Evolutionary conservation across 1,140 invertebrate genomes (phyloP), one percentile per base, ranked within the genome.

Genomic region (Pogonus chalceus): DNA sequence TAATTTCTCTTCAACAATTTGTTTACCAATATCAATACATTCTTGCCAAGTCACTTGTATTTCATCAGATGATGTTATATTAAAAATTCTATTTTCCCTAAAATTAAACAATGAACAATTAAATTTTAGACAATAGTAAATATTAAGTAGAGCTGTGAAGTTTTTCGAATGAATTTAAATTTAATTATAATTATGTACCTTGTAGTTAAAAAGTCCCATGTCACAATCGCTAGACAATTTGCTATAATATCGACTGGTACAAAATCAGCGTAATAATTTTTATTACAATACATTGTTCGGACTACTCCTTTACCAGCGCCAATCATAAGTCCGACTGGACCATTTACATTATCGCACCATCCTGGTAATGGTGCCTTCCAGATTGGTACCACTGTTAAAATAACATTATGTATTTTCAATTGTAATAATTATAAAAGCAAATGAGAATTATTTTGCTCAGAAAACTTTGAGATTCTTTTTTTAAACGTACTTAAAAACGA

Each of bases 271-370:
- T 85, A 85, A 22, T 80, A 79, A 51, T 79, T 77, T 35, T 79
- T 74, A 60, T 87, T 79, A 60, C 87, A 88, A 59, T 84, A 83
- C 85, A 92, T 90, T 1, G 85, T 83, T 35, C 88, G 71, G 37
- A 92, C 78, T 0, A 92, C 80, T 3, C 89, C 89, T 72, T 90
- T 91, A 18, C 88, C 87, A 37, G 82, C 82, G 1, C 81, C 83
- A 21, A 84, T 85, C 3, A 86, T 65, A 1, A 86, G 67, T n/a
- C 83, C 89, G 24, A 84, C 88, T 0, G 90, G 87, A 16, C 90
- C 90, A 66, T 92, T 92, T 52, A 90, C 83, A 63, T 93, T 94
- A 64, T 94, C 91, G 1, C 90, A 92, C 92, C 92, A 97, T 23
- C 91, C 90, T 0, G 83, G 83, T 2, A 87, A 57, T 1, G 85